Evolutionary conservation across 2,888 invertebrate genomes (phyloP).

Genomic region (Ochropleura leucogaster): DNA sequence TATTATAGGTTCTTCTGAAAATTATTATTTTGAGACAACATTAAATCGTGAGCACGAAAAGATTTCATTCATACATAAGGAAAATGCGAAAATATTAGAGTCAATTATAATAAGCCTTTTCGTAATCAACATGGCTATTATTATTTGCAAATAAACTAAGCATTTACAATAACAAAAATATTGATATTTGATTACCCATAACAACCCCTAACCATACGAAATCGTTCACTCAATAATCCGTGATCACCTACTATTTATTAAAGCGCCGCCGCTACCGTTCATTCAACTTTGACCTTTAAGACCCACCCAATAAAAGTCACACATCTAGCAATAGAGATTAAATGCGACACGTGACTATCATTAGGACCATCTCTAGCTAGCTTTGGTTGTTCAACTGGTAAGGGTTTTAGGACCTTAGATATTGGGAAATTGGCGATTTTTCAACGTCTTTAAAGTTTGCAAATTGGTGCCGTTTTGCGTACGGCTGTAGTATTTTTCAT

Average conservation of each 20-base stretch:
- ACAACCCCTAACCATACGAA: conserved; percentile 21
- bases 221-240: conserved; percentile 45
- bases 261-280: not conserved
- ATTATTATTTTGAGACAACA: not conserved
- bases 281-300: conserved; percentile 45
- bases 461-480: too few relatives aligned
- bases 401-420: not conserved
- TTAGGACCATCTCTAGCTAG: conserved; percentile 23
- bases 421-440: not conserved
- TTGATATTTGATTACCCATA: conserved; percentile 15
- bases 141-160: not conserved
- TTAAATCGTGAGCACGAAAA: too few relatives aligned
- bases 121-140: not conserved
- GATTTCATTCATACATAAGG: too few relatives aligned
- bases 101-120: not conserved
- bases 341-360: conserved; percentile 49
- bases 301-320: conserved; percentile 9
- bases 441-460: not conserved
- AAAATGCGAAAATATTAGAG: not conserved
- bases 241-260: conserved; percentile 9
- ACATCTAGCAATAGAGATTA: conserved; percentile 35
- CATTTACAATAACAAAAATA: conserved; percentile 2
- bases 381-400: conserved; percentile 24
- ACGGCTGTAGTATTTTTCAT: too few relatives aligned
- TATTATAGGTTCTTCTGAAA: not conserved